Evolutionary conservation across 2,888 invertebrate genomes (phyloP), one percentile per base, ranked within the genome.

Genomic region (Pollenia angustigena): DNA sequence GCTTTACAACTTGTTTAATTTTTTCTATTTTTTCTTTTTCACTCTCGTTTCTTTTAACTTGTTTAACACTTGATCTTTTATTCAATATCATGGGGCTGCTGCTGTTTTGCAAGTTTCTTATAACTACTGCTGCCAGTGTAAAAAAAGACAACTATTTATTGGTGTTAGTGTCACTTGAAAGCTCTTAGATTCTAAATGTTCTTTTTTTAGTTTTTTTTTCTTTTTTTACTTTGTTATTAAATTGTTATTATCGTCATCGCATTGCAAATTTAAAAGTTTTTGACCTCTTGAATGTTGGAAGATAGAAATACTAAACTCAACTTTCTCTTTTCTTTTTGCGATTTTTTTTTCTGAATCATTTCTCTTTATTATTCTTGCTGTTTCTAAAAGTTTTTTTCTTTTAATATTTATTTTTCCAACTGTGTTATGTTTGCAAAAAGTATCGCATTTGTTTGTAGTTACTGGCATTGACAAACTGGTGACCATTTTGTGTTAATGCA

Each of bases 191-290:
- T 52, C 42, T 54, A 42, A 71, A 71, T 71, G 52, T n/a, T 56
- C 7, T 46, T 12, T 54, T 56, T 2, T 44, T 4, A n/a, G 0
- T 9, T 62, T 52, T 62, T 10, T 60, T 23, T 62, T 18, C 1
- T 54, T n/a, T 56, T 12, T 14, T 48, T 48, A 10, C 12, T 56
- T 56, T 14, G 46, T 56, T 48, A 58, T 74, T 42, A 48, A 74
- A 66, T 81, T 58, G 48, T 72, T 81, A 64, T 74, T 81, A 74
- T 40, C 56, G 8, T 74, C 50, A 66, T 79, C 12, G 32, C 32
- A 44, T 79, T 66, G 60, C 32, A 58, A 79, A 50, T 66, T 78
- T 66, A 71, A 58, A 84, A 84, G 78, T 79, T 71, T 78, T 83
- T 83, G 83, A 83, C 83, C 78, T 60, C 50, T 60, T 54, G 11